Evolutionary conservation across 2,888 invertebrate genomes (phyloP).

Genomic region (Cantharis rufa): DNA sequence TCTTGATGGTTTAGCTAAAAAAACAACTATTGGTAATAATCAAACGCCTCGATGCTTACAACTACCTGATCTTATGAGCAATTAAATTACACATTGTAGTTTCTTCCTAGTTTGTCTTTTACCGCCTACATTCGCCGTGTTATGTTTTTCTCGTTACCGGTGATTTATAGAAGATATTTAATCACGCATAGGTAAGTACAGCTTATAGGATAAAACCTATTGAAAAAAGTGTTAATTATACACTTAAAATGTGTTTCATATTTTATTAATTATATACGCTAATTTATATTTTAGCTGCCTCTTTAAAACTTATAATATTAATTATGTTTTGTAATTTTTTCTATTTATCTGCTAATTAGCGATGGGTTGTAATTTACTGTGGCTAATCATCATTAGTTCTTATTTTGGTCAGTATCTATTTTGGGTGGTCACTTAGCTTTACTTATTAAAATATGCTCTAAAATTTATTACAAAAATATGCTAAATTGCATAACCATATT

Average conservation of each 20-base stretch:
- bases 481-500: neutral
- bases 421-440: neutral
- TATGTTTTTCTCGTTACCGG: conserved; percentile 19
- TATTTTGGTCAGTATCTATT: neutral
- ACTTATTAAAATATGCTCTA: neutral
- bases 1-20: neutral
- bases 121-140: conserved; percentile 24
- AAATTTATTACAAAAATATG: neutral
- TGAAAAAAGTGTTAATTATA: conserved; percentile 3
- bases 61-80: conserved; percentile 11
- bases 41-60: neutral
- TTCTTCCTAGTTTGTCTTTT: conserved; percentile 20
- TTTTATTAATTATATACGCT: conserved; percentile 2
- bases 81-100: conserved; percentile 24
- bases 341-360: neutral
- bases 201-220: neutral
- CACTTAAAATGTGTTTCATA: neutral
- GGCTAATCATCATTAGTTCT: neutral
- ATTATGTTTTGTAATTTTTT: neutral
- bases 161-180: conserved; percentile 24
- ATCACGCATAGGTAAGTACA: conserved; percentile 10
- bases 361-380: neutral
- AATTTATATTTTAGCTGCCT: neutral
- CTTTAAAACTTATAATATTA: neutral
- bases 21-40: neutral